Evolutionary conservation across 2,797 vertebrate genomes (phyloP).

Genomic region (Alfaro cultratus): DNA sequence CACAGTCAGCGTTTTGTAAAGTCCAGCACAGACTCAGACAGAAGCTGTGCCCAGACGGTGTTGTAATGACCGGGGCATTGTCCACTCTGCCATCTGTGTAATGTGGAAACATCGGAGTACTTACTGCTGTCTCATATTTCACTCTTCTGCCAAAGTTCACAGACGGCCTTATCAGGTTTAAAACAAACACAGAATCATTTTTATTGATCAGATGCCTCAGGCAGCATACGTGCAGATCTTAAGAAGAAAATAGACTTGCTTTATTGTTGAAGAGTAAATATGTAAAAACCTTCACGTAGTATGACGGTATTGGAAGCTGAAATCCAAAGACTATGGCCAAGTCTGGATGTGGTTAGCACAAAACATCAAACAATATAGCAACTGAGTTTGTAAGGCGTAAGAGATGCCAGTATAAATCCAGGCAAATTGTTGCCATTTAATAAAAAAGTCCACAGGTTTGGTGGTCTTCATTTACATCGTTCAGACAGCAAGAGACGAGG

Average conservation of each 20-base stretch:
- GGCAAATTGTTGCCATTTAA: not conserved
- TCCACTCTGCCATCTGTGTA: conserved; percentile 42
- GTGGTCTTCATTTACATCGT: not conserved
- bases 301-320: not conserved
- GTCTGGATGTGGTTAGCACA: not conserved
- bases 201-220: not conserved
- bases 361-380: not conserved
- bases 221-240: not conserved
- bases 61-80: conserved; percentile 61
- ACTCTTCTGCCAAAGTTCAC: conserved; percentile 54
- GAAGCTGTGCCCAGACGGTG: conserved; percentile 32
- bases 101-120: conserved; percentile 67
- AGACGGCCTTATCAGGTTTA: conserved; percentile 50
- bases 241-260: too few relatives aligned
- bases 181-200: not conserved
- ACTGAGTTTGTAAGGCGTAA: not conserved
- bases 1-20: conserved; percentile 41
- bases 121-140: conserved; percentile 46
- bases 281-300: not conserved
- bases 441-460: not conserved
- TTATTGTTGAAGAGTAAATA: not conserved
- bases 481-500: not conserved
- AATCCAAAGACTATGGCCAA: not conserved
- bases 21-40: not conserved
- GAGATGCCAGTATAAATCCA: not conserved